Percentiles rank a stretch among this genome's conserved stretches.
Conservation (phyloP, 2,113 vertebrate genomes). For the Emydura subglobosa region DNA sequence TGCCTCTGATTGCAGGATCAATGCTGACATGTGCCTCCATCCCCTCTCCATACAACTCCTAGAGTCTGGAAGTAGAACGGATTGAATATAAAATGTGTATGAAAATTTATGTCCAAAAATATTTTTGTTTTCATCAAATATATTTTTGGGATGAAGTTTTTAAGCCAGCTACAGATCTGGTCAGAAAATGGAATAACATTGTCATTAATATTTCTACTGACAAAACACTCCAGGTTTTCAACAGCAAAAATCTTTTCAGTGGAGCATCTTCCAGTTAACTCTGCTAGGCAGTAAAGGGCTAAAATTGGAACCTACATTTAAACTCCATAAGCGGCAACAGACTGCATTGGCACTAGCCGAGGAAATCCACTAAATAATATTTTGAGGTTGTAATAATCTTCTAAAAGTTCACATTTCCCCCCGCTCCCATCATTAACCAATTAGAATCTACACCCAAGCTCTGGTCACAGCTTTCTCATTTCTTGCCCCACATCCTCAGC, state of each 20-base stretch:
- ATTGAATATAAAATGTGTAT: not conserved
- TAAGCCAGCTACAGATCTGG: not conserved
- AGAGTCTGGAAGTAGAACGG: not conserved
- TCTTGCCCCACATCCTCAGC: not conserved
- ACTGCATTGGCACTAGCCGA: not conserved
- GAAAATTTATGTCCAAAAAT: not conserved
- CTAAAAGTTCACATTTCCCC: not conserved
- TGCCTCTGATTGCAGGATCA: not conserved
- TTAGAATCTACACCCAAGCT: not conserved
- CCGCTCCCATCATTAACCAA: not conserved
- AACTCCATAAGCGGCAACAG: conserved; percentile 9
- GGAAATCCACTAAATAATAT: not conserved
- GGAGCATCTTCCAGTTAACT: not conserved
- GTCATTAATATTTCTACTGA: not conserved
- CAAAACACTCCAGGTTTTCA: not conserved
- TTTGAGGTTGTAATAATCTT: conserved; percentile 26
- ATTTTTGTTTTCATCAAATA: not conserved
- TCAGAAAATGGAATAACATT: not conserved
- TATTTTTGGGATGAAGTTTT: not conserved
- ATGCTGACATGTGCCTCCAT: not conserved
- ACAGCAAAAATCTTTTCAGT: not conserved
- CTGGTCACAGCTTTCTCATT: not conserved
- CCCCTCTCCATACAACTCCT: not conserved
- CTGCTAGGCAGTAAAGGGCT: not conserved
- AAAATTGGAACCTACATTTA: not conserved